Evolutionary conservation across 2,888 invertebrate species (phyloP).

Genomic region (Desoria tigrina): DNA sequence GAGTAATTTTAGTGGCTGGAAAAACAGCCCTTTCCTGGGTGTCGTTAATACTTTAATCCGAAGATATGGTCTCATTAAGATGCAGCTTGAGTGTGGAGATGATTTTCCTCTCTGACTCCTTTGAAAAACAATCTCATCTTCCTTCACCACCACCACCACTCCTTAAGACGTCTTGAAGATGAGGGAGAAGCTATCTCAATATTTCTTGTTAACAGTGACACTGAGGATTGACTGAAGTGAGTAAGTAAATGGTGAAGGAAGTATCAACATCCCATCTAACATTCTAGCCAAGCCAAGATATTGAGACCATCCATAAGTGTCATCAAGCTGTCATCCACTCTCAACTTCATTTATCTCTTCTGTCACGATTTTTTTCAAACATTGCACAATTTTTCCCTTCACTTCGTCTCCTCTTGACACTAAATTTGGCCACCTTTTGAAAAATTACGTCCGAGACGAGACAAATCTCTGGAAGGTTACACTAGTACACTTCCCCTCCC

Average conservation of each 20-base stretch:
- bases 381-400: slow-evolving; percentile 49
- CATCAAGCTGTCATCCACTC: slow-evolving; percentile 53
- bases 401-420: slow-evolving; percentile 29
- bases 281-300: slow-evolving; percentile 30
- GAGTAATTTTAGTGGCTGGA: neutral
- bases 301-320: slow-evolving; percentile 53
- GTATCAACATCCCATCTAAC: slow-evolving; percentile 30
- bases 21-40: neutral
- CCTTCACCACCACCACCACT: slow-evolving; percentile 9
- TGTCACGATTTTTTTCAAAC: slow-evolving; percentile 53
- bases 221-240: slow-evolving; percentile 11
- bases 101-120: neutral
- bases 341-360: slow-evolving; percentile 53
- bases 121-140: slow-evolving; percentile 20
- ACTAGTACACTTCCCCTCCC: neutral
- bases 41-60: neutral
- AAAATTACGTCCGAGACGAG: slow-evolving; percentile 38
- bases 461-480: slow-evolving; percentile 36
- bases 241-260: slow-evolving; percentile 31
- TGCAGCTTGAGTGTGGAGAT: slow-evolving; percentile 21
- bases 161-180: neutral
- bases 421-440: slow-evolving; percentile 46
- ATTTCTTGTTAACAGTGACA: slow-evolving; percentile 25
- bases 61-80: slow-evolving; percentile 15
- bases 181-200: slow-evolving; percentile 18